These are phyloP conservation scores for Mylabris sibirica DNA, from an alignment of 2,888 invertebrate species.

Conservation along the genomic window DNA sequence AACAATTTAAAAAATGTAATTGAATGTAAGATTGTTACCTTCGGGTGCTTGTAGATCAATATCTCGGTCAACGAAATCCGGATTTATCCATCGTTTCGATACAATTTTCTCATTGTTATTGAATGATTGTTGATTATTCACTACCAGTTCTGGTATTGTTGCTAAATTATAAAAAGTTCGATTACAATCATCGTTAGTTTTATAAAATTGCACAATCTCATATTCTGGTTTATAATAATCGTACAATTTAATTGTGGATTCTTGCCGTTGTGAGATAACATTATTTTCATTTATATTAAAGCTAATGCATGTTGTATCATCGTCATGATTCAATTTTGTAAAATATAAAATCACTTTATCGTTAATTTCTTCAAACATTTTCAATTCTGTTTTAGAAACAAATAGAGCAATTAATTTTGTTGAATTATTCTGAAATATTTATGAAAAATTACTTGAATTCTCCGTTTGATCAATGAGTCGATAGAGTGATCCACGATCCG, in stretches of 20 bases:
- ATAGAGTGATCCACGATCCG: slow-evolving; percentile 68
- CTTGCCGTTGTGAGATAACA: slow-evolving; percentile 61
- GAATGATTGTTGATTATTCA: background rate
- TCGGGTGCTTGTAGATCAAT: slow-evolving; percentile 44
- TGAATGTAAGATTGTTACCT: slow-evolving; percentile 26
- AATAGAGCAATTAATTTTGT: too few species aligned
- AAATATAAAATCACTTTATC: slow-evolving; percentile 65
- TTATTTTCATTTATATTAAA: slow-evolving; percentile 62
- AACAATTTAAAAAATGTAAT: background rate
- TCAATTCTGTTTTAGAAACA: slow-evolving; percentile 56
- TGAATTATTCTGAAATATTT: too few species aligned
- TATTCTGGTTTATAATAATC: slow-evolving; percentile 72
- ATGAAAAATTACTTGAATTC: slow-evolving; percentile 36
- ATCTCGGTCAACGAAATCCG: slow-evolving; percentile 45
- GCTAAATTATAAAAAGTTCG: background rate
- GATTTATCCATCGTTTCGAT: slow-evolving; percentile 31
- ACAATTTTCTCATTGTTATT: background rate
- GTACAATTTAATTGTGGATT: slow-evolving; percentile 66
- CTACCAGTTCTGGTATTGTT: background rate
- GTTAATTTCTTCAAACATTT: slow-evolving; percentile 64
- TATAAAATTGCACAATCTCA: slow-evolving; percentile 48
- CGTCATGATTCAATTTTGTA: slow-evolving; percentile 60
- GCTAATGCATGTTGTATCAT: slow-evolving; percentile 61
- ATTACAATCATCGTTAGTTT: slow-evolving; percentile 41
- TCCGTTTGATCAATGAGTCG: slow-evolving; percentile 59